These are phyloP conservation scores for Leptothorax acervorum DNA, from an alignment of 2,888 invertebrate species.

Conservation along the genomic window DNA sequence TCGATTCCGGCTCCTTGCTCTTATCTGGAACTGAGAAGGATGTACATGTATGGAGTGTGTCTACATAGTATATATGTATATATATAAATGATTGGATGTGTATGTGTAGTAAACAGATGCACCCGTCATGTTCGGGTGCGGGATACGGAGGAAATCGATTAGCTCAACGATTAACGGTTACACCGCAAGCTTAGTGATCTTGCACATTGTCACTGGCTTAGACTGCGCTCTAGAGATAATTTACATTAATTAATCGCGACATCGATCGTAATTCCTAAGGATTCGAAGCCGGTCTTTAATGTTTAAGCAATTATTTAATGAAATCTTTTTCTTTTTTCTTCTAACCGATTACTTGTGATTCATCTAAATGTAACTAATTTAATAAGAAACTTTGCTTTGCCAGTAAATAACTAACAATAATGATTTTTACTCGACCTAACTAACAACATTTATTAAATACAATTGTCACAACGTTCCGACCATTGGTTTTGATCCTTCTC, in stretches of 20 bases:
- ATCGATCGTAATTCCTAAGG: background rate
- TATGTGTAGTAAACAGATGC: slow-evolving; percentile 34
- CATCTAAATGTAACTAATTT: background rate
- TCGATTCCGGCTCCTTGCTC: slow-evolving; percentile 87
- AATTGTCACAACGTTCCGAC: too few species aligned
- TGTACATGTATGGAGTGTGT: background rate
- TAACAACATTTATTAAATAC: too few species aligned
- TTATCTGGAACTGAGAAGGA: slow-evolving; percentile 85
- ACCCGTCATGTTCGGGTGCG: slow-evolving; percentile 30
- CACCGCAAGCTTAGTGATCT: slow-evolving; percentile 42
- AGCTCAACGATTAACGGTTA: slow-evolving; percentile 52
- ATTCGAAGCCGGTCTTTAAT: background rate
- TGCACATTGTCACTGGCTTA: slow-evolving; percentile 45
- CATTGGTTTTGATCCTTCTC: too few species aligned
- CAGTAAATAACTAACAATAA: too few species aligned
- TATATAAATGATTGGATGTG: background rate
- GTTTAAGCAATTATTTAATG: background rate
- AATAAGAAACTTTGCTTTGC: too few species aligned
- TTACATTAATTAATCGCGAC: slow-evolving; percentile 46
- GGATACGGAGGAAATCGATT: slow-evolving; percentile 49
- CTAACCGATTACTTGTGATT: background rate
- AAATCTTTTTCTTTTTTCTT: background rate
- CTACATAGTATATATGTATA: background rate
- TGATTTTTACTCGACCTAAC: too few species aligned
- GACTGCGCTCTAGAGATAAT: slow-evolving; percentile 20